phyloP scores from a whole-genome alignment of 2,888 invertebrate genomes.

The Enchytraeus crypticus region DNA sequence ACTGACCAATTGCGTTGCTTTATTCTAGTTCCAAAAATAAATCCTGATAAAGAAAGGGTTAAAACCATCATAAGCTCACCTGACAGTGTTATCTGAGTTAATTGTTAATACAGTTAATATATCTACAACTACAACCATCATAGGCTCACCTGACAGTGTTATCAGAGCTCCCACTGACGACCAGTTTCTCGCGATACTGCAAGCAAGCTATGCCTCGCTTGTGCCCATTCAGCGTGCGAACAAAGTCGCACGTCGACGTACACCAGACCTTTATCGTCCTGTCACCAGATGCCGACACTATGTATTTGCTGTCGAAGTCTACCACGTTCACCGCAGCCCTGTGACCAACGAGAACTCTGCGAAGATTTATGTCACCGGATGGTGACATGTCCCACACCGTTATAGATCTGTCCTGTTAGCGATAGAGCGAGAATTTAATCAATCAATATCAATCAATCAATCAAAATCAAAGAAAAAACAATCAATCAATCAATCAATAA shows the following conservation, averaged over 20 bases:
- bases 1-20: no score
- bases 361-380: conserved; percentile 84
- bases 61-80: no score
- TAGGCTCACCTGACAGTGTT: conserved; percentile 88
- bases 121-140: no score
- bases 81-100: no score
- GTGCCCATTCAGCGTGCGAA: conserved; percentile 94
- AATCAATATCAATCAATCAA: no score
- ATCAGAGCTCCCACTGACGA: conserved; percentile 97
- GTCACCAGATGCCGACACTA: conserved; percentile 97
- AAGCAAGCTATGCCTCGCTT: conserved; percentile 98
- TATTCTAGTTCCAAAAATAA: no score
- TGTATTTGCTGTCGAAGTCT: conserved; percentile 98
- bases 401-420: conserved; percentile 73
- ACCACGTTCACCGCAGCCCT: conserved; percentile 98
- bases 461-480: no score
- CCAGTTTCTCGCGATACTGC: conserved; percentile 92
- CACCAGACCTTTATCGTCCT: conserved; percentile 97
- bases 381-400: conserved; percentile 99
- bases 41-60: no score
- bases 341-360: conserved; percentile 91
- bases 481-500: no score
- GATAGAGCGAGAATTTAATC: no score
- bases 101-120: no score
- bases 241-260: conserved; percentile 96